Percentiles rank a stretch among this genome's conserved stretches.
phyloP scores from a whole-genome alignment of 2,888 invertebrate species.

The Oscheius onirici region DNA sequence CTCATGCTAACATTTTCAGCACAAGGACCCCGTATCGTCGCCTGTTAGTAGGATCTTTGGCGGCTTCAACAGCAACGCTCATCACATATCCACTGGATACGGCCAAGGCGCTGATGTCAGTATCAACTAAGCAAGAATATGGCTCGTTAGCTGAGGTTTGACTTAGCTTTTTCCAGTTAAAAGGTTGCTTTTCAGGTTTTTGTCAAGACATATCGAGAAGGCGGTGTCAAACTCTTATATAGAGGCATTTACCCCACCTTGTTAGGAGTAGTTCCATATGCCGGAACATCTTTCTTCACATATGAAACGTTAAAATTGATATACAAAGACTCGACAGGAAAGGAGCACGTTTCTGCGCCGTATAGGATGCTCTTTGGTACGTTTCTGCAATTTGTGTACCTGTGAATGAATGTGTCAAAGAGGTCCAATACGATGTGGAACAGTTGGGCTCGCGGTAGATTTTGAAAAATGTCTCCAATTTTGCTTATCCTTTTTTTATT shows the following conservation, averaged over 20 bases:
- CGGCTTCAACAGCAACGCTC: slow-evolving; percentile 92
- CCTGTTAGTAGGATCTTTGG: slow-evolving; percentile 90
- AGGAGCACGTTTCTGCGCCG: slow-evolving; percentile 35
- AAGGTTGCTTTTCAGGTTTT: slow-evolving; percentile 54
- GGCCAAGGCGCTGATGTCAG: slow-evolving; percentile 79
- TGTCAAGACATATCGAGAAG: slow-evolving; percentile 61
- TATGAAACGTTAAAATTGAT: slow-evolving; percentile 90
- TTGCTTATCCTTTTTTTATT: no score
- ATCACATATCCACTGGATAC: slow-evolving; percentile 95
- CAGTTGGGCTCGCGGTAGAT: no score
- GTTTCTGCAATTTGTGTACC: not conserved
- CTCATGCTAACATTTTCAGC: not conserved
- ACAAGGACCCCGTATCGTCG: slow-evolving; percentile 75
- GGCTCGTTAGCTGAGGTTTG: slow-evolving; percentile 36
- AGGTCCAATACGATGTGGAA: not conserved
- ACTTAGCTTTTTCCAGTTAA: not conserved
- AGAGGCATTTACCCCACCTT: slow-evolving; percentile 61
- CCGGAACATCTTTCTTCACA: slow-evolving; percentile 87
- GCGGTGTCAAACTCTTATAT: slow-evolving; percentile 62
- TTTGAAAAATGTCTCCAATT: no score
- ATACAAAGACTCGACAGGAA: slow-evolving; percentile 74
- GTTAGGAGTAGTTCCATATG: slow-evolving; percentile 70
- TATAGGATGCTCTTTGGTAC: slow-evolving; percentile 31
- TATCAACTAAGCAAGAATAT: slow-evolving; percentile 49
- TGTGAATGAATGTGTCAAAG: not conserved